phyloP scores from a whole-genome alignment of 1,140 invertebrate genomes.

The Aphelinus atriplicis region DNA sequence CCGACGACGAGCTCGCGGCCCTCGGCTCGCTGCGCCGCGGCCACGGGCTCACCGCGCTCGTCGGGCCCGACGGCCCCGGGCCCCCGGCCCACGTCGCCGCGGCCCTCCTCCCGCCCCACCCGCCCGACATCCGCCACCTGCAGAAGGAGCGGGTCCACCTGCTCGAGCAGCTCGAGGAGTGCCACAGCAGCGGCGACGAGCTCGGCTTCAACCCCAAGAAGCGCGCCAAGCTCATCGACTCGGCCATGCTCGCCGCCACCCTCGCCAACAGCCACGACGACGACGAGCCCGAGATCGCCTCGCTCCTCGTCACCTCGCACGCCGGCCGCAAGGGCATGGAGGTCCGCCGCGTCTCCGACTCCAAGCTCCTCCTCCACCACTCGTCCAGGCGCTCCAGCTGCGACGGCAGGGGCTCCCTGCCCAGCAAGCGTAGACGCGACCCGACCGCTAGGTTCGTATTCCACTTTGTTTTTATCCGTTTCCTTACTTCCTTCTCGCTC shows the following conservation, averaged over 20 bases:
- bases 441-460: constrained; percentile 53
- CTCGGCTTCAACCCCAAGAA: constrained; percentile 73
- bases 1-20: constrained; percentile 16
- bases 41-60: constrained; percentile 44
- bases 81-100: constrained; percentile 56
- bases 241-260: background rate
- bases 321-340: constrained; percentile 67
- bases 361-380: constrained; percentile 64
- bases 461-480: background rate
- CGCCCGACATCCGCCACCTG: constrained; percentile 72
- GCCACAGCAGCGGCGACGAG: constrained; percentile 77
- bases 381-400: constrained; percentile 63
- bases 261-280: constrained; percentile 51
- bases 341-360: constrained; percentile 66
- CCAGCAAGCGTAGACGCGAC: constrained; percentile 62
- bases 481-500: too few relatives aligned
- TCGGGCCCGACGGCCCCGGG: constrained; percentile 48
- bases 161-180: constrained; percentile 78
- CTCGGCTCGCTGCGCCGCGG: constrained; percentile 55
- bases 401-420: constrained; percentile 61
- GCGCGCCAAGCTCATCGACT: constrained; percentile 71
- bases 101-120: constrained; percentile 55
- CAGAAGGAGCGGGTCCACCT: constrained; percentile 78
- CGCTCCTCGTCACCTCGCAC: constrained; percentile 62
- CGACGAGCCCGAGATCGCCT: constrained; percentile 64